A percentile compares a stretch with the other conserved stretches of the same genome.
Conservation (phyloP, 2,888 invertebrate species). For the Diarsia rubi region DNA sequence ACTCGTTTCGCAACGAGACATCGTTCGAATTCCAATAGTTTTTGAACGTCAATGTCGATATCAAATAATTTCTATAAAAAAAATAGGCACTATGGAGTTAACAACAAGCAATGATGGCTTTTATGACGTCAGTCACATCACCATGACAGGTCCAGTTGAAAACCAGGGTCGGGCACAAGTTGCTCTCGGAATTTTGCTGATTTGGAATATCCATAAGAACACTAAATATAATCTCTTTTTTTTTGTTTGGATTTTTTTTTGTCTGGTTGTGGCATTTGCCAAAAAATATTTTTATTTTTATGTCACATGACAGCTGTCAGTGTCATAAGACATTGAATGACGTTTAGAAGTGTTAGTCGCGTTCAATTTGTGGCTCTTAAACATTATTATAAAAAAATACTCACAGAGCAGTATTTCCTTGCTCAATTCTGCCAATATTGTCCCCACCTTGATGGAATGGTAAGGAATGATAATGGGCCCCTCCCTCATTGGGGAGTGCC, state of each 20-base stretch:
- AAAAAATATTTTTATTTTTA: no score
- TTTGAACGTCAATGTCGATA: not conserved
- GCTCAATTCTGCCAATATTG: slow-evolving; percentile 13
- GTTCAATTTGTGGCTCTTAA: not conserved
- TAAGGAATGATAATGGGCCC: slow-evolving; percentile 32
- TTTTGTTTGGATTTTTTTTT: no score
- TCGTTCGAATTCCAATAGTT: not conserved
- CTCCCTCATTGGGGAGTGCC: slow-evolving; percentile 34
- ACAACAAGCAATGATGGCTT: not conserved
- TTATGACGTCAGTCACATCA: not conserved
- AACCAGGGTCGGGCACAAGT: no score
- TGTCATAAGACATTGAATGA: not conserved
- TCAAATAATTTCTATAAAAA: not conserved
- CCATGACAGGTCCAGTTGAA: no score
- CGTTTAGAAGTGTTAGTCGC: not conserved
- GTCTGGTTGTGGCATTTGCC: no score
- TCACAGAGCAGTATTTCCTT: not conserved
- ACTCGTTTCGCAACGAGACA: slow-evolving; percentile 1
- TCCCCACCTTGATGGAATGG: slow-evolving; percentile 31
- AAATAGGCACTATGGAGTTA: not conserved
- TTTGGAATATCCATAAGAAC: no score
- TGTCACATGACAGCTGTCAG: not conserved
- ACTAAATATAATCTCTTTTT: no score
- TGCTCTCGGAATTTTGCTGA: no score
- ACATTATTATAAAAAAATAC: not conserved